These are phyloP conservation scores for Brachionus rotundiformis DNA, from an alignment of 1,140 invertebrate genomes.

Conservation along the genomic window DNA sequence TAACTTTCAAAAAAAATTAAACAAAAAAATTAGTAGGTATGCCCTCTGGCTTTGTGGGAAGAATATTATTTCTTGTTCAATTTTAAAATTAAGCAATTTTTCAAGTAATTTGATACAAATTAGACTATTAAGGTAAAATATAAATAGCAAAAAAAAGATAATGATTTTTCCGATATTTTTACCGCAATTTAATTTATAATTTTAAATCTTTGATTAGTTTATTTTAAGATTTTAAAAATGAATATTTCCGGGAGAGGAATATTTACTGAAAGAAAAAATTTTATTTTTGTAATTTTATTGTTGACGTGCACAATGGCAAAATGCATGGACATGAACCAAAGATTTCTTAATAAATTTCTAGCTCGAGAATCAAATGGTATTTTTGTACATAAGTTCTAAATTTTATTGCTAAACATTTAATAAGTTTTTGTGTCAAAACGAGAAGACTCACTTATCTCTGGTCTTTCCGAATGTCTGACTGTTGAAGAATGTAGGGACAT, in stretches of 20 bases:
- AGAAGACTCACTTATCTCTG: background rate
- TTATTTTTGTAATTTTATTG: background rate
- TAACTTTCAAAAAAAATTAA: background rate
- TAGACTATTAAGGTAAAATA: background rate
- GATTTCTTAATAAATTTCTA: background rate
- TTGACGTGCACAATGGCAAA: background rate
- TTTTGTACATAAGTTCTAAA: background rate
- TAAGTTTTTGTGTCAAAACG: background rate
- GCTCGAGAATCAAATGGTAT: background rate
- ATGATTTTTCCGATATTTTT: background rate
- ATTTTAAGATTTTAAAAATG: conserved; percentile 2
- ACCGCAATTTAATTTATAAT: background rate
- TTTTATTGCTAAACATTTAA: background rate
- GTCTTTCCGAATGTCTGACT: background rate
- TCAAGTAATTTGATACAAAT: background rate
- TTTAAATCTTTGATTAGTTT: background rate
- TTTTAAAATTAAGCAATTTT: background rate
- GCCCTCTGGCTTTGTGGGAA: background rate
- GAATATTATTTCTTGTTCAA: background rate
- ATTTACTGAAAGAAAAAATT: background rate
- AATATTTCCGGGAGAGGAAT: background rate
- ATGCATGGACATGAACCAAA: background rate
- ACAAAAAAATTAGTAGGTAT: conserved; percentile 10
- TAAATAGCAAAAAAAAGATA: background rate
- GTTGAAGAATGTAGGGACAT: conserved; percentile 29